phyloP scores from a whole-genome alignment of 2,113 vertebrate species.

The Tupaia chinensis region DNA sequence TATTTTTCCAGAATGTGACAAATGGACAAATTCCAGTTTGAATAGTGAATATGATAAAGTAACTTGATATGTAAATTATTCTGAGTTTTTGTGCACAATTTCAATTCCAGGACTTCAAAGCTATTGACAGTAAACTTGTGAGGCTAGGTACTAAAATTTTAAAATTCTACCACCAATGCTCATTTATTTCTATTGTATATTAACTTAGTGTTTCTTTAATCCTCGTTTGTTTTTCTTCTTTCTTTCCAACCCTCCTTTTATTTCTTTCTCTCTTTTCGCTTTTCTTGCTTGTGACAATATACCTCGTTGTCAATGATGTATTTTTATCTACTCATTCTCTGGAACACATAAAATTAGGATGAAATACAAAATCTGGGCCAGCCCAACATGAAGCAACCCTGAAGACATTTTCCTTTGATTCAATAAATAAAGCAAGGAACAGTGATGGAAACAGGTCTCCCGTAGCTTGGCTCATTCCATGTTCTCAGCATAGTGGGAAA shows the following conservation, averaged over 20 bases:
- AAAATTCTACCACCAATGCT: not conserved
- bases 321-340: not conserved
- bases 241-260: not conserved
- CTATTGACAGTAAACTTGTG: not conserved
- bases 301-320: not conserved
- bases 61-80: not conserved
- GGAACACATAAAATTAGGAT: not conserved
- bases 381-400: not conserved
- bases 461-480: not conserved
- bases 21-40: conserved; percentile 23
- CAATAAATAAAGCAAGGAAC: not conserved
- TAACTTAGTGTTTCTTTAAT: not conserved
- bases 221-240: not conserved
- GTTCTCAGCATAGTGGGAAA: not conserved
- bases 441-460: not conserved
- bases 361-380: conserved; percentile 53
- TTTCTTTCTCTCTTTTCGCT: not conserved
- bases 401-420: conserved; percentile 28
- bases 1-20: not conserved
- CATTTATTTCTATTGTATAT: not conserved
- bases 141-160: not conserved
- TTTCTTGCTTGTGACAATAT: not conserved
- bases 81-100: not conserved
- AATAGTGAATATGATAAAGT: not conserved
- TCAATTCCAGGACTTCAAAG: not conserved